phyloP scores from a whole-genome alignment of 2,113 vertebrate genomes.

The Chrysochloris asiatica region DNA sequence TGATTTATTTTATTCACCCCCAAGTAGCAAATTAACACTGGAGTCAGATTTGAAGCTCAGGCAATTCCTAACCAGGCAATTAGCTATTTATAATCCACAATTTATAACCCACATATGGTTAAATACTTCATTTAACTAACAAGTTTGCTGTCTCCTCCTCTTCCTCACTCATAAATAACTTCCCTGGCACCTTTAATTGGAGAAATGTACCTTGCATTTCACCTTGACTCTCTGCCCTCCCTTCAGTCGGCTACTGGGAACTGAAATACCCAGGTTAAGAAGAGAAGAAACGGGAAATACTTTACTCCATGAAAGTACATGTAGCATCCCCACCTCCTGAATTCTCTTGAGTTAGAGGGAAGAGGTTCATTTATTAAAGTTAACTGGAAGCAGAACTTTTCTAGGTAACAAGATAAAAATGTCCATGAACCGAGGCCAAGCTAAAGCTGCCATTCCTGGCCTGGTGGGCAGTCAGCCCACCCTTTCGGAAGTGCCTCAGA shows the following conservation, averaged over 20 bases:
- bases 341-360: neutral
- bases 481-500: slow-evolving; percentile 51
- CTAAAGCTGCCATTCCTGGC: neutral
- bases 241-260: neutral
- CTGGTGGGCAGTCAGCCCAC: slow-evolving; percentile 4
- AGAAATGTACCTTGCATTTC: neutral
- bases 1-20: neutral
- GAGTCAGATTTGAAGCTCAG: slow-evolving; percentile 24
- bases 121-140: slow-evolving; percentile 13
- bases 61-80: neutral
- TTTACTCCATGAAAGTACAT: neutral
- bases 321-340: neutral
- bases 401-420: neutral
- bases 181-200: neutral
- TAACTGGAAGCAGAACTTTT: slow-evolving; percentile 2
- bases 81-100: neutral
- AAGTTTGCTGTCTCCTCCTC: neutral
- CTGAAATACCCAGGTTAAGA: neutral
- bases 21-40: neutral
- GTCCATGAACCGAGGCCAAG: slow-evolving; percentile 48
- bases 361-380: neutral
- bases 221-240: neutral
- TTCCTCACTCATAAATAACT: neutral
- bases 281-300: neutral
- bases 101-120: neutral